Base-by-base conservation (phyloP, 2,888 invertebrate species). In the Eledone cirrhosa region DNA sequence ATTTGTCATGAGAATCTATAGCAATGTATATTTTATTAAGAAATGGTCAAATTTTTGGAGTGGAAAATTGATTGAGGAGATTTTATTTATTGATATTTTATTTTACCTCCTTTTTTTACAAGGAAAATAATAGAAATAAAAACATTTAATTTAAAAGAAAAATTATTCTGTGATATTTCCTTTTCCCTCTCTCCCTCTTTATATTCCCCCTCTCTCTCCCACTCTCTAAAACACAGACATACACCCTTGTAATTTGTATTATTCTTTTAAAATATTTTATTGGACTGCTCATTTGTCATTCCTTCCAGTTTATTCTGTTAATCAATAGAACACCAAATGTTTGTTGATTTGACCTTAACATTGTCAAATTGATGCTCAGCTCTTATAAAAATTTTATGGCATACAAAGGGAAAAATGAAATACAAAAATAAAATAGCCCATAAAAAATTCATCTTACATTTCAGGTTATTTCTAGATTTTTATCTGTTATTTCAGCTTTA, bases 241-340 rank as follows among this genome's bases (percentile, higher is more conserved):
- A 41, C 41, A 41, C 41, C 3, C 5, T 41, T 41, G 41, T 41
- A 8, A 5, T 41, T 41, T 41, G 11, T 1, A 11, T 41, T 41
- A 41, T 41, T 41, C 41, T 41, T 41, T 41, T 41, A 41, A 41
- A 33, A 22, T 13, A 69, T 2, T 69, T 5, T 67, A 33, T 69
- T 69, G 69, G 2, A 14, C 31, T 13, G 31, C 41, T 29, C 29
- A 22, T 22, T 19, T n/a, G 41, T 31, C 31, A 31, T 11, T 29
- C 31, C 27, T 29, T 67, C 16, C 69, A 31, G n/a, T 69, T 0
- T 27, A 27, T 69, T 14, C n/a, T 69, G 16, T 67, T 31, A 67
- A 67, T 67, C 67, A 69, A 33, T 33, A 69, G 33, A 69, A 69
- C 41, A 29, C 33, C 13, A 29, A 29, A 22, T 69, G 69, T 69